Conservation (phyloP, 2,888 invertebrate species). For the Ophion obscuratus region DNA sequence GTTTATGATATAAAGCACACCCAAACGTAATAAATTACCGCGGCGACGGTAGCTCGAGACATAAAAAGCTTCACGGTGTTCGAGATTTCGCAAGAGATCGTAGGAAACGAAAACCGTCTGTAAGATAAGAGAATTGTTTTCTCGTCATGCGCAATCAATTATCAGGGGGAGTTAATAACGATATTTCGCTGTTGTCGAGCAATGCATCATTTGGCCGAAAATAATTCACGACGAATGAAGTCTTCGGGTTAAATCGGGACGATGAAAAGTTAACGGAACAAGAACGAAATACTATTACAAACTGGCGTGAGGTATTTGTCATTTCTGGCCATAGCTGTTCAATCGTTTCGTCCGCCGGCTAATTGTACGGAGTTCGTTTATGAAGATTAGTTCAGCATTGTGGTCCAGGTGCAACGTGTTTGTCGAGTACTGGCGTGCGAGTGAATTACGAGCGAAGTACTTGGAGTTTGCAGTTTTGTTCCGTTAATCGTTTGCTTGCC, state of each 20-base stretch:
- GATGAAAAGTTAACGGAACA: neutral
- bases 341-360: neutral
- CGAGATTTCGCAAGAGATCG: constrained; percentile 14
- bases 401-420: constrained; percentile 7
- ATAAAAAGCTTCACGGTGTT: constrained; percentile 36
- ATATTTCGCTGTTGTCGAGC: constrained; percentile 28
- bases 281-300: neutral
- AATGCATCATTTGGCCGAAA: constrained; percentile 48
- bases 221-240: constrained; percentile 38
- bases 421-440: neutral
- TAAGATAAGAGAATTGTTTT: constrained; percentile 63
- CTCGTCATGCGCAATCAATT: constrained; percentile 50
- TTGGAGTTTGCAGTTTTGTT: neutral
- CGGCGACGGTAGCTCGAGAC: constrained; percentile 42
- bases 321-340: neutral
- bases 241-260: constrained; percentile 2
- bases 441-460: neutral
- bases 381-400: neutral
- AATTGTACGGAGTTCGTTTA: neutral
- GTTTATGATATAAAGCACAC: constrained; percentile 45
- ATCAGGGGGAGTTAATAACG: constrained; percentile 31
- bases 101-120: constrained; percentile 40
- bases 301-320: neutral
- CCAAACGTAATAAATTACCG: constrained; percentile 43
- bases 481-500: neutral